Conservation (phyloP, 2,888 invertebrate genomes). For the Caenorhabditis becei region DNA sequence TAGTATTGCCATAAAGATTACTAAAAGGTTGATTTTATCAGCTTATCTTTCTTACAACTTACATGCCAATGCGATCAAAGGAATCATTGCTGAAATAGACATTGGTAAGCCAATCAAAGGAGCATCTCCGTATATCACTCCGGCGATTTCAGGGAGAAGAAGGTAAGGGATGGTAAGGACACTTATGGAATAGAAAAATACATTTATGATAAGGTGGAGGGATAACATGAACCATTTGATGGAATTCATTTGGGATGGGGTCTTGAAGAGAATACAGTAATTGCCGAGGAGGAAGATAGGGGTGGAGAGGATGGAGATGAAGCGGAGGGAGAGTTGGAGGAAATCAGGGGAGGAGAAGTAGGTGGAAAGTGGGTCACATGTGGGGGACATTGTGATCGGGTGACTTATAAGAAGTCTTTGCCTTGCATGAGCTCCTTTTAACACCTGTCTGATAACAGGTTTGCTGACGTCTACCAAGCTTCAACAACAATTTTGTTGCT, state of each 20-base stretch:
- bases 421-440: too few relatives aligned
- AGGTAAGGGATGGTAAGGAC: constrained; percentile 9
- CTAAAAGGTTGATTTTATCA: not conserved
- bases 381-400: too few relatives aligned
- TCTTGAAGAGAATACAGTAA: constrained; percentile 38
- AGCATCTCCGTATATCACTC: too few relatives aligned
- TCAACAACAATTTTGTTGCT: too few relatives aligned
- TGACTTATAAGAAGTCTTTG: too few relatives aligned
- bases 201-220: constrained; percentile 17
- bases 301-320: not conserved
- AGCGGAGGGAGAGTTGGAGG: not conserved
- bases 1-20: not conserved
- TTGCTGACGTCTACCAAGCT: too few relatives aligned
- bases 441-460: too few relatives aligned
- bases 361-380: too few relatives aligned
- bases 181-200: not conserved
- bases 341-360: not conserved
- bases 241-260: constrained; percentile 5
- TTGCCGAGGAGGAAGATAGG: constrained; percentile 23
- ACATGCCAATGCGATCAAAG: too few relatives aligned
- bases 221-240: not conserved
- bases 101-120: too few relatives aligned
- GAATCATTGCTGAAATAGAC: too few relatives aligned
- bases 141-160: constrained; percentile 7
- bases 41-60: too few relatives aligned